Conservation (phyloP, 2,888 invertebrate genomes). For the Andrena chrysosceles region DNA sequence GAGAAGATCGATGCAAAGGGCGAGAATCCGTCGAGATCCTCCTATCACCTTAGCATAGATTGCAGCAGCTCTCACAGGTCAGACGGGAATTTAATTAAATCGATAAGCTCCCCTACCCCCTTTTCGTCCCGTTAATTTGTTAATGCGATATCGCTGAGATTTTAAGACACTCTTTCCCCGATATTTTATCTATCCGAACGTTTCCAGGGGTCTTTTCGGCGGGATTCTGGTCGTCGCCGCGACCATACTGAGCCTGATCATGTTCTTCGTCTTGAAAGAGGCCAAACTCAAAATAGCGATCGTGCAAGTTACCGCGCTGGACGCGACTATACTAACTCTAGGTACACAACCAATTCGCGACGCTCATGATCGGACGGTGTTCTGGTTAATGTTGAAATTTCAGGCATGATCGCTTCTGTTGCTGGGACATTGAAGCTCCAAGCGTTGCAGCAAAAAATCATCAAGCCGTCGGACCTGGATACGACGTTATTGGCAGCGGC, state of each 20-base stretch:
- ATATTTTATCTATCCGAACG: background rate
- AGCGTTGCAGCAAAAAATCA: constrained; percentile 75
- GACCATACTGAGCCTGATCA: constrained; percentile 94
- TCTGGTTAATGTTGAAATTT: background rate
- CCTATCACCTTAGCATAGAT: constrained; percentile 87
- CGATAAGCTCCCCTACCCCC: constrained; percentile 19
- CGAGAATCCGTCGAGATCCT: constrained; percentile 79
- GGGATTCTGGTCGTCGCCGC: constrained; percentile 92
- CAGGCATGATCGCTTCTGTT: constrained; percentile 77
- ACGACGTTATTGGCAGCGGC: constrained; percentile 94
- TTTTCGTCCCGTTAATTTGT: constrained; percentile 32
- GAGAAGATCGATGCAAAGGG: constrained; percentile 86
- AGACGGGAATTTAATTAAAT: constrained; percentile 47
- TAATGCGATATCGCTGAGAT: constrained; percentile 45
- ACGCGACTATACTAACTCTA: constrained; percentile 78
- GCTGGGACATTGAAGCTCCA: constrained; percentile 77
- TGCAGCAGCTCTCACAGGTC: constrained; percentile 92
- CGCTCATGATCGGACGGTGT: background rate
- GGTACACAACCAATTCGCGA: constrained; percentile 61
- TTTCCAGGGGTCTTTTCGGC: constrained; percentile 88
- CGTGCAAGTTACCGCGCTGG: constrained; percentile 80
- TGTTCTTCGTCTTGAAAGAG: constrained; percentile 93
- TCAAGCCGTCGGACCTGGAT: constrained; percentile 87
- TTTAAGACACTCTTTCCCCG: constrained; percentile 3
- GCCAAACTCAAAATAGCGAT: constrained; percentile 82